phyloP scores from a whole-genome alignment of 2,888 invertebrate genomes.

The Himalopsyche kuldschensis region DNA sequence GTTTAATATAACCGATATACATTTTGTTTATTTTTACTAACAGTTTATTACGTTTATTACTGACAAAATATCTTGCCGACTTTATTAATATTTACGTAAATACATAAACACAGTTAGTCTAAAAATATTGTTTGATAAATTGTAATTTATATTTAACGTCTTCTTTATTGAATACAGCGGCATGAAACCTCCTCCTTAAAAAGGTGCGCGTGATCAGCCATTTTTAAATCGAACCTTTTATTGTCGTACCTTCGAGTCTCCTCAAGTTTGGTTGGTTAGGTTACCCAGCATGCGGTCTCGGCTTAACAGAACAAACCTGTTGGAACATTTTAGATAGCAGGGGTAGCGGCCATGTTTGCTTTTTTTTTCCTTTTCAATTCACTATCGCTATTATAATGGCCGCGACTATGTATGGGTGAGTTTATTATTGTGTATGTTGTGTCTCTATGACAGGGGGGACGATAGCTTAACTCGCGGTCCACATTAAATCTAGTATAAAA shows the following conservation, averaged over 20 bases:
- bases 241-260: not conserved
- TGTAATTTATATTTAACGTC: not conserved
- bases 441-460: not conserved
- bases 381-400: not conserved
- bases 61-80: no score
- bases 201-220: constrained; percentile 13
- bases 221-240: constrained; percentile 4
- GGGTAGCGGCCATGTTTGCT: constrained; percentile 33
- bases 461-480: not conserved
- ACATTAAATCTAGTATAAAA: no score
- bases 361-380: constrained; percentile 18
- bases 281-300: not conserved
- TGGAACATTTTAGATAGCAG: constrained; percentile 1
- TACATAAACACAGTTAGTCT: no score
- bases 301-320: not conserved
- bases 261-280: not conserved
- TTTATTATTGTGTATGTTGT: not conserved
- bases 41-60: no score
- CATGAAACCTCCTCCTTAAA: not conserved
- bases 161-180: not conserved
- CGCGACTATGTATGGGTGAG: not conserved
- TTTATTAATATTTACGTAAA: no score
- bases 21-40: no score
- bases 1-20: no score
- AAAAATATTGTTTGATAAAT: not conserved